Base-by-base conservation (phyloP, 2,797 vertebrate genomes). In the Philypnodon macrostomus region DNA sequence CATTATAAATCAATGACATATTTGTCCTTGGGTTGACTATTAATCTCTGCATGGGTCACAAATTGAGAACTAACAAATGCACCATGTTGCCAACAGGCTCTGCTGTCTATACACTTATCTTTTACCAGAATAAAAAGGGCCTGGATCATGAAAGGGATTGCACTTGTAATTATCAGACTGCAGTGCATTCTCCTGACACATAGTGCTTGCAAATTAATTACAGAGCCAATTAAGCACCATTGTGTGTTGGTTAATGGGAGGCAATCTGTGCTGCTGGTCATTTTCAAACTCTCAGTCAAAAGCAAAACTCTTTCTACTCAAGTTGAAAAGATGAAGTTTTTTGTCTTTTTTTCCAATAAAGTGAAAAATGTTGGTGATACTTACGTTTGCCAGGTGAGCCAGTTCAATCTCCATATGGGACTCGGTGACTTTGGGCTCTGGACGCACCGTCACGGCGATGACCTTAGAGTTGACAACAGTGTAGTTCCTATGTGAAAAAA, bases 381-480 rank as follows among this genome's bases (percentile, higher is more conserved):
- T 98, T 92, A 98, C 97, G 59, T 99, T 99, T 52, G 93, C 88
- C 77, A 98, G 85, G 84, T 99, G 96, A 67, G 97, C 97, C 45
- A 99, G 86, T 70, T 99, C 96, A 71, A 99, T 97, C 79, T 99
- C 97, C 88, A 99, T 86, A 64, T 93, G 91, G 1, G 93, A 90
- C 74, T 98, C 94, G 0, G 89, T 89, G 34, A 90, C 85, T 87
- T 90, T 95, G 37, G 95, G 94, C 75, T 98, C 95, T 0, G 96
- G 97, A 67, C 94, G 90, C 81, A 99, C 95, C 21, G 95, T 99
- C 60, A 99, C 95, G 63, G 96, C 94, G 4, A 99, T 98, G 75
- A 99, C 93, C 91, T 98, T 98, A 51, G 96, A 99, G 91, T 96
- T 99, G 65, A 99, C 89, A 21, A 95, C 92, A 2, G 97, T 98